These are phyloP conservation scores for Malurus splendens DNA, from an alignment of 2,797 vertebrate genomes.

Conservation along the genomic window DNA sequence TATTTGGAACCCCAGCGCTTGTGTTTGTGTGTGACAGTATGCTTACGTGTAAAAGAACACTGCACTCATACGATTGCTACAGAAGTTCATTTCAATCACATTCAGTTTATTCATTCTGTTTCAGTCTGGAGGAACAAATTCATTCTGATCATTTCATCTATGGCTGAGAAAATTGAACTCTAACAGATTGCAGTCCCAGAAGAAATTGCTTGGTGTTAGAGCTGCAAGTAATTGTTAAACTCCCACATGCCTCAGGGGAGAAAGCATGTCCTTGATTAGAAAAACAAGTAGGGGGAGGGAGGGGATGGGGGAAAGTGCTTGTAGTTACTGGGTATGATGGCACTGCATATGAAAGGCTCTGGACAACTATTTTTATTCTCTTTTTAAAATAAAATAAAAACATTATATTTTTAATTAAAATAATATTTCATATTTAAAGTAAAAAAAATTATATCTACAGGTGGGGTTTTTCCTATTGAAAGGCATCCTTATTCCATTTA, in stretches of 20 bases:
- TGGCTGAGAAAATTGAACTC: slow-evolving; percentile 75
- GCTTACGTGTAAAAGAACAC: background rate
- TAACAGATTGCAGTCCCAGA: slow-evolving; percentile 72
- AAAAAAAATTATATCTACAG: slow-evolving; percentile 33
- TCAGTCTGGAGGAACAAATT: slow-evolving; percentile 74
- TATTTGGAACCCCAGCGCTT: background rate
- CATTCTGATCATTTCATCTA: slow-evolving; percentile 74
- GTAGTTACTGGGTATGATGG: slow-evolving; percentile 8
- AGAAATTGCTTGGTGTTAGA: slow-evolving; percentile 74
- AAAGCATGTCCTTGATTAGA: slow-evolving; percentile 72
- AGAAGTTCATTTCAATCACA: slow-evolving; percentile 73
- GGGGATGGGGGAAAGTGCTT: background rate
- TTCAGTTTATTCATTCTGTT: slow-evolving; percentile 71
- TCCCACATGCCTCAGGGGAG: slow-evolving; percentile 64
- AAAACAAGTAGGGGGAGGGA: slow-evolving; percentile 57
- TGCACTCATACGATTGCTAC: slow-evolving; percentile 17
- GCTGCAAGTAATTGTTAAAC: slow-evolving; percentile 75
- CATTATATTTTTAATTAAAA: slow-evolving; percentile 21
- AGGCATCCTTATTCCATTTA: background rate
- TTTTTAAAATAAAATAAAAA: no score
- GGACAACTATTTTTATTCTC: background rate
- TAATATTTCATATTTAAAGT: slow-evolving; percentile 50
- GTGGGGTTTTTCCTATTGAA: background rate
- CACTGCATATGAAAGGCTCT: slow-evolving; percentile 20
- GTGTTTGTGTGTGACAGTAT: background rate